Evolutionary conservation across 2,888 invertebrate species (phyloP).

Genomic region (Pocota personata): DNA sequence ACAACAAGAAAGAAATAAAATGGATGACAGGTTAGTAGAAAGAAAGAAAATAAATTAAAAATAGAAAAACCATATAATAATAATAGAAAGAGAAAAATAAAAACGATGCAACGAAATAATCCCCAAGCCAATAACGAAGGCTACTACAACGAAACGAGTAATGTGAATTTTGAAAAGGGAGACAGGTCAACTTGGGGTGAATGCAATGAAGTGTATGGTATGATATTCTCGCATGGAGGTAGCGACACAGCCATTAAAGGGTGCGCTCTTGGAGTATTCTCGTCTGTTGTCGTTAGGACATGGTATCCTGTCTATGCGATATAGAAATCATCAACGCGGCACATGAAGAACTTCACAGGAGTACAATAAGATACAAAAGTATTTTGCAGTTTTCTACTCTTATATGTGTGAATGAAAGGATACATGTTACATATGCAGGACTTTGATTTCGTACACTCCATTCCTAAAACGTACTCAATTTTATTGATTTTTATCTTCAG

Average conservation of each 20-base stretch:
- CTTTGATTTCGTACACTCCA: not conserved
- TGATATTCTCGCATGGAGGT: slow-evolving; percentile 50
- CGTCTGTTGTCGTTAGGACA: slow-evolving; percentile 10
- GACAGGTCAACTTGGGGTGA: slow-evolving; percentile 68
- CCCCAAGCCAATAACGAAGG: slow-evolving; percentile 42
- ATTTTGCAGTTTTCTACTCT: slow-evolving; percentile 13
- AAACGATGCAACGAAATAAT: slow-evolving; percentile 48
- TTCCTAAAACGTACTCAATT: not conserved
- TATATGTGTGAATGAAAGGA: slow-evolving; percentile 2
- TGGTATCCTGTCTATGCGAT: slow-evolving; percentile 25
- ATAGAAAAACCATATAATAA: slow-evolving; percentile 51
- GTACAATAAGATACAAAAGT: slow-evolving; percentile 51
- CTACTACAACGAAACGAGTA: slow-evolving; percentile 32
- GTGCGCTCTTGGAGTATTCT: slow-evolving; percentile 48
- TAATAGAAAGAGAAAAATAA: slow-evolving; percentile 45
- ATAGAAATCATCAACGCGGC: slow-evolving; percentile 33
- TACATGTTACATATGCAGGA: slow-evolving; percentile 5
- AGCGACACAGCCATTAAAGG: slow-evolving; percentile 51
- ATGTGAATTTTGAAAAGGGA: slow-evolving; percentile 48
- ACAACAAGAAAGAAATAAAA: slow-evolving; percentile 60
- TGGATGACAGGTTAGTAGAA: slow-evolving; percentile 39
- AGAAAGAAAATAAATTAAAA: slow-evolving; percentile 13
- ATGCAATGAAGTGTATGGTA: slow-evolving; percentile 61
- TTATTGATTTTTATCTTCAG: slow-evolving; percentile 33
- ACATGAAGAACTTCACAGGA: slow-evolving; percentile 48